Evolutionary conservation across 2,113 vertebrate species (phyloP), one percentile per base, ranked within the genome.

Genomic region (Xenopus borealis): DNA sequence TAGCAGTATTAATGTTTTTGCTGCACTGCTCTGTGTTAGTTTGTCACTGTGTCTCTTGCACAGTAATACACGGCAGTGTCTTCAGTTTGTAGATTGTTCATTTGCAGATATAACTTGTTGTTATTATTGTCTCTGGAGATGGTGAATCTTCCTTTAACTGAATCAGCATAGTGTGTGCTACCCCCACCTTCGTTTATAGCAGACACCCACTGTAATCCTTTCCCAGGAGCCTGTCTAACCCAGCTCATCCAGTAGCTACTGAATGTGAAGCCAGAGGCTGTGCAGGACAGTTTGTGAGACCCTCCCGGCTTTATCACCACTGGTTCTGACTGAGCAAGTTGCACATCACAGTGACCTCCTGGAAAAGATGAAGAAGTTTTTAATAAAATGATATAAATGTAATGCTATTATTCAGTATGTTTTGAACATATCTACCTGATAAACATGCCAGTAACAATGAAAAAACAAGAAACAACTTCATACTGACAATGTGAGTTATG

Each of bases 61-160:
- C 69, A 71, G 44, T 71, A 71, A 71, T 71, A 62, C 44, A 62
- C 45, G 2, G 69, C 69, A 27, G 23, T 72, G 18, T 55, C 52
- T 4, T 78, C 44, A n/a, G 13, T 18, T 64, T 79, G 66, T 20
- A 73, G 40, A 75, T 12, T 73, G 3, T 72, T 44, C 12, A 23
- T 71, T 71, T 70, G 45, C 59, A 74, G 66, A 63, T 64, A 53
- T 40, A 78, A 27, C 10, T 23, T 52, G 44, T 70, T 80, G 4
- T 64, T 67, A 72, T 18, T 83, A 14, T 59, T 80, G 68, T 58
- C 72, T 16, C 50, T 80, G 13, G 72, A 71, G 55, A 80, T 77
- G 18, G 64, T 80, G 70, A 81, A 67, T 40, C 78, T 40, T 1
- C 59, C 71, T 40, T 78, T 61, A 11, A 80, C 18, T 14, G 66